A percentile compares a stretch with the other conserved stretches of the same genome.
phyloP scores from a whole-genome alignment of 37 sponge, comb jelly and placozoan species.

The Aplysina aerophoba region DNA sequence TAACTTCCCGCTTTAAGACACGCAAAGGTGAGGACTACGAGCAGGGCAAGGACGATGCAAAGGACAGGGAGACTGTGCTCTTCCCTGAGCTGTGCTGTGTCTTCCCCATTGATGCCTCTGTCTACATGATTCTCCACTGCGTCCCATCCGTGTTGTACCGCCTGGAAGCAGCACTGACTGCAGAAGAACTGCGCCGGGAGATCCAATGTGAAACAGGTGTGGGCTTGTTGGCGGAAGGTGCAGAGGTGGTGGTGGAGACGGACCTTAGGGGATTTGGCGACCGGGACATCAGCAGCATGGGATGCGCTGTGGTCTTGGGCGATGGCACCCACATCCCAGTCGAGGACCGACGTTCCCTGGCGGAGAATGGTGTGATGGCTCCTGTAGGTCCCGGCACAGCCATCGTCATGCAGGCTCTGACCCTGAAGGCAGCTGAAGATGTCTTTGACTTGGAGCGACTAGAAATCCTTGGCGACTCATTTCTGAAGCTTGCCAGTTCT shows the following conservation, averaged over 20 bases:
- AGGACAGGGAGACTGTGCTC: slow-evolving; percentile 28
- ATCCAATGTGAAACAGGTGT: slow-evolving; percentile 50
- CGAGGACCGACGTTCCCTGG: neutral
- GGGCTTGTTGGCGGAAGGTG: neutral
- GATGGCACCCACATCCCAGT: neutral
- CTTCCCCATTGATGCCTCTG: slow-evolving; percentile 57
- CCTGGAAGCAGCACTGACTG: slow-evolving; percentile 73
- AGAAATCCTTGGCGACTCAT: slow-evolving; percentile 93
- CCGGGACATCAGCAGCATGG: slow-evolving; percentile 17
- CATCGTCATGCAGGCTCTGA: slow-evolving; percentile 81
- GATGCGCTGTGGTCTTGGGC: neutral
- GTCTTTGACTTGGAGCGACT: slow-evolving; percentile 84
- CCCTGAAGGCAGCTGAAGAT: slow-evolving; percentile 72
- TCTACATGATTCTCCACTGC: slow-evolving; percentile 63
- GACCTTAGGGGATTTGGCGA: slow-evolving; percentile 60
- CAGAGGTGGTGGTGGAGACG: slow-evolving; percentile 24
- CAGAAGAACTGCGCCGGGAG: slow-evolving; percentile 50
- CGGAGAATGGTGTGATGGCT: neutral
- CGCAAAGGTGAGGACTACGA: slow-evolving; percentile 43
- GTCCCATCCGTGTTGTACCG: slow-evolving; percentile 91
- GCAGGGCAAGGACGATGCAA: neutral
- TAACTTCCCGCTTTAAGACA: slow-evolving; percentile 60
- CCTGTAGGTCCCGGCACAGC: slow-evolving; percentile 58
- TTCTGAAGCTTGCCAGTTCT: slow-evolving; percentile 85
- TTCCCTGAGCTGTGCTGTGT: slow-evolving; percentile 73